Percentiles rank a stretch among this genome's conserved stretches.
Evolutionary conservation across 2,113 vertebrate genomes (phyloP).

Genomic region (Arizona elegans): DNA sequence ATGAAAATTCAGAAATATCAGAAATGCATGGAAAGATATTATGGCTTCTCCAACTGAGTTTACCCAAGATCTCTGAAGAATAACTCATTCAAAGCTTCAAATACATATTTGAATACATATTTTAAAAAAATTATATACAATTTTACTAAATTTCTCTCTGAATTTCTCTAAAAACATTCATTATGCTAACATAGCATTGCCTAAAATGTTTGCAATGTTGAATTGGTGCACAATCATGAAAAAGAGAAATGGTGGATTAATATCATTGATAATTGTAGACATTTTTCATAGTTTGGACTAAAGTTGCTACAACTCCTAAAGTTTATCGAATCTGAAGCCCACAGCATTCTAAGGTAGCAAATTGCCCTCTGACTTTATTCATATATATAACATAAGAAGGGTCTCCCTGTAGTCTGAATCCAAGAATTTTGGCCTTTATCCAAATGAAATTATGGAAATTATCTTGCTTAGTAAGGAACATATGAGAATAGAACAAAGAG

Average conservation of each 20-base stretch:
- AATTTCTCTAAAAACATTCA: background rate
- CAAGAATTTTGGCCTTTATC: background rate
- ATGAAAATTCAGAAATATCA: slow-evolving; percentile 33
- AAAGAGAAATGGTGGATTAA: background rate
- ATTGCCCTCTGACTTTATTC: background rate
- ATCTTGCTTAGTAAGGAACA: background rate
- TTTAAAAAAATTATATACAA: slow-evolving; percentile 17
- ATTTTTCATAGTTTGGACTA: background rate
- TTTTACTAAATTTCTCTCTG: background rate
- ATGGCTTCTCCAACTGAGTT: background rate
- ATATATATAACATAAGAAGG: background rate
- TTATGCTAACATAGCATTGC: background rate
- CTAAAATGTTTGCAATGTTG: background rate
- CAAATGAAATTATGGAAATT: background rate
- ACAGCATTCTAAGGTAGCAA: background rate
- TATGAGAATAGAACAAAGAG: background rate
- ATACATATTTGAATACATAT: background rate
- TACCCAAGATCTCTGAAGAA: slow-evolving; percentile 28
- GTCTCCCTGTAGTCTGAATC: background rate
- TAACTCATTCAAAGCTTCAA: background rate
- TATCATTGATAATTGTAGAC: background rate
- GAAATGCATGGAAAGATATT: slow-evolving; percentile 9
- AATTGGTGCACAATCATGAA: background rate
- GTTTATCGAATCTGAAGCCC: background rate
- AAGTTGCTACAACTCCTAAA: background rate